phyloP scores from a whole-genome alignment of 2,113 vertebrate genomes.

The Circaetus gallicus region DNA sequence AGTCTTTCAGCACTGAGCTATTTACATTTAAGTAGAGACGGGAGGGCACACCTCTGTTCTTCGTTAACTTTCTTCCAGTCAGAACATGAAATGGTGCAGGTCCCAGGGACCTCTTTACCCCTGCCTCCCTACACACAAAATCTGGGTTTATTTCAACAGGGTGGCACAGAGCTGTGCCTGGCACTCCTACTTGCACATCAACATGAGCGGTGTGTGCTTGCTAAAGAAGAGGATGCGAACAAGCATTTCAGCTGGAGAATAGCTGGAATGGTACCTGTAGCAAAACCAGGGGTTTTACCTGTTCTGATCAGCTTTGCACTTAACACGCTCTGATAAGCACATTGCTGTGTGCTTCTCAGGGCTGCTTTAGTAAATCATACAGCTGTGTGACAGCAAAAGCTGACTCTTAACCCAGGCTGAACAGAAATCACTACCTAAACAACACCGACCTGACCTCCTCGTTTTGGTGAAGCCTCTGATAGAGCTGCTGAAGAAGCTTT shows the following conservation, averaged over 20 bases:
- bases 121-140: neutral
- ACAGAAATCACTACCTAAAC: neutral
- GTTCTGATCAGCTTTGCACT: neutral
- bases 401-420: fast-evolving
- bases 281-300: neutral
- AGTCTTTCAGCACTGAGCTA: neutral
- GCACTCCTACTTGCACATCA: neutral
- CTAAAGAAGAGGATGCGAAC: neutral
- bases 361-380: fast-evolving
- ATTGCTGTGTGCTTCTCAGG: fast-evolving
- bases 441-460: fast-evolving
- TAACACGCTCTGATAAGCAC: neutral
- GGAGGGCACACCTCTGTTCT: neutral
- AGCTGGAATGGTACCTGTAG: neutral
- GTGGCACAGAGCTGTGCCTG: neutral
- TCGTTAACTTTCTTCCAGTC: neutral
- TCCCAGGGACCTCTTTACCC: neutral
- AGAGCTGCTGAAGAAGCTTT: neutral
- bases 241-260: neutral
- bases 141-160: neutral
- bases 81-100: neutral
- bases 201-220: neutral
- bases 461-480: neutral
- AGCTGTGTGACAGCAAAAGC: neutral
- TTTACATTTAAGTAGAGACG: neutral